Conservation (phyloP, 2,888 invertebrate species). For the Trisateles emortualis region DNA sequence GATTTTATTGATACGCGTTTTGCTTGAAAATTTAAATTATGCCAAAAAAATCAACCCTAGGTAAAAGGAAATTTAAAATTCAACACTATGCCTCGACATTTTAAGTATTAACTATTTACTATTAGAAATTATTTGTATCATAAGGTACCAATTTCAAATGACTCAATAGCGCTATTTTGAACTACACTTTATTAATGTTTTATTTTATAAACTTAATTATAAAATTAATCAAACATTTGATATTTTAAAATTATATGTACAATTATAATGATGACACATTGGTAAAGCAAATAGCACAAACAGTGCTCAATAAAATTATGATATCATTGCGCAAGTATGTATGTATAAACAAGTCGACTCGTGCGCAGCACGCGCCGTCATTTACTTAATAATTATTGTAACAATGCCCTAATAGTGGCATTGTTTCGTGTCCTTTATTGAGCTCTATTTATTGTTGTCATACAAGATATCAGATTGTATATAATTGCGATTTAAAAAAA, state of each 20-base stretch:
- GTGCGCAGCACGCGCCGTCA: slow-evolving; percentile 52
- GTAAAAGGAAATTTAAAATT: no score
- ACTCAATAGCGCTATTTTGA: no score
- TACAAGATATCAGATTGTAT: slow-evolving; percentile 8
- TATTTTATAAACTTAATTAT: no score
- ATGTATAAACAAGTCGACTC: slow-evolving; percentile 43
- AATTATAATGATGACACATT: slow-evolving; percentile 15
- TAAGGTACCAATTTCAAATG: no score
- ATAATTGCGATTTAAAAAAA: not conserved
- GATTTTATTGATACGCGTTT: no score
- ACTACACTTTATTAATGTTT: no score
- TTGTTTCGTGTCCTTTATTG: slow-evolving; percentile 32
- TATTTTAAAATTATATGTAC: not conserved
- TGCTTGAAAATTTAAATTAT: no score
- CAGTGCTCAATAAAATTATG: slow-evolving; percentile 50
- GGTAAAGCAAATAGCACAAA: slow-evolving; percentile 39
- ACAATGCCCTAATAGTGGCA: slow-evolving; percentile 43
- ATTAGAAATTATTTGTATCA: no score
- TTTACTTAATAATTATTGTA: slow-evolving; percentile 45
- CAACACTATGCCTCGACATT: no score
- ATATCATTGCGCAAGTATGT: slow-evolving; percentile 56
- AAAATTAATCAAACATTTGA: slow-evolving; percentile 4
- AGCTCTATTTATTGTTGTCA: slow-evolving; percentile 8
- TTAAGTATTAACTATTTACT: no score
- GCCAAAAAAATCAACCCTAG: no score